phyloP scores from a whole-genome alignment of 2,888 invertebrate genomes.

The Cephalotes varians region DNA sequence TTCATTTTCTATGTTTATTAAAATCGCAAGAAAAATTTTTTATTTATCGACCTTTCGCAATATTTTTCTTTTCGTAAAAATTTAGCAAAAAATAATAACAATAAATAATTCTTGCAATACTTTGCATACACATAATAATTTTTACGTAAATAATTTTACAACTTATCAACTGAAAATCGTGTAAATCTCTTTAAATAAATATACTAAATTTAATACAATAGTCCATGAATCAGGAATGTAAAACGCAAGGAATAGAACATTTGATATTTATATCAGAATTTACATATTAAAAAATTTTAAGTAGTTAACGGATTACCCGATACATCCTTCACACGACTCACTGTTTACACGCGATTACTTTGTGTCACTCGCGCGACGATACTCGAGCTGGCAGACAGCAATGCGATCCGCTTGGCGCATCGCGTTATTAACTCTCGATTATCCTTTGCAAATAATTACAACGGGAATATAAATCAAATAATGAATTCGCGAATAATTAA shows the following conservation, averaged over 20 bases:
- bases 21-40: neutral
- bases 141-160: neutral
- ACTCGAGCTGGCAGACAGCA: neutral
- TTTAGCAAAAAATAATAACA: neutral
- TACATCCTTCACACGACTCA: neutral
- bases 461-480: neutral
- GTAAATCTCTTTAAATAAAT: no score
- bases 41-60: neutral
- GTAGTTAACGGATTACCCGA: neutral
- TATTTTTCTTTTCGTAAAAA: neutral
- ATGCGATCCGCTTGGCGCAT: neutral
- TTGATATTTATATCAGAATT: neutral
- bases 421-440: slow-evolving; percentile 8
- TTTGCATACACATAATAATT: neutral
- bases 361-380: neutral
- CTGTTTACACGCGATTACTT: neutral
- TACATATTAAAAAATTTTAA: neutral
- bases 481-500: slow-evolving; percentile 9
- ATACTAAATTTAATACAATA: slow-evolving; percentile 1
- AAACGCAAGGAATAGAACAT: neutral
- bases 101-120: neutral
- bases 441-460: neutral
- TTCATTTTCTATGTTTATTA: neutral
- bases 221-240: neutral
- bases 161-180: no score